Evolutionary conservation across 2,113 vertebrate species (phyloP).

Genomic region (Prinia subflava): DNA sequence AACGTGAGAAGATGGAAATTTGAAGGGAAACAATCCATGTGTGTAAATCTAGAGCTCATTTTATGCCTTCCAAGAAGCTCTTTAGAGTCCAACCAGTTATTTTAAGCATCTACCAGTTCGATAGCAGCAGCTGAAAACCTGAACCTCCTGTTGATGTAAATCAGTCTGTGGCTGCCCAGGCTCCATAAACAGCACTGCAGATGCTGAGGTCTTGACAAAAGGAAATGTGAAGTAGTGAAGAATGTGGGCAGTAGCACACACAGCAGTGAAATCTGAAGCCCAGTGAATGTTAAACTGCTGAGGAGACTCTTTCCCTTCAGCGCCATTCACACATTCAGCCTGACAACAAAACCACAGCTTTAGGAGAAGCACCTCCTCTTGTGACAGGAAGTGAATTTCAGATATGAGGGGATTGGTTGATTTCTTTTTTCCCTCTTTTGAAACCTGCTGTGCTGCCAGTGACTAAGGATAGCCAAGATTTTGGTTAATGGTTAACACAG

Average conservation of each 20-base stretch:
- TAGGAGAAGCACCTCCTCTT: not conserved
- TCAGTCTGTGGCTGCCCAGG: not conserved
- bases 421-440: rapidly evolving
- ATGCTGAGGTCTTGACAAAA: not conserved
- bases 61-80: not conserved
- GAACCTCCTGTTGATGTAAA: not conserved
- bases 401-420: not conserved
- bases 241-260: not conserved
- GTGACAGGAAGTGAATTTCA: not conserved
- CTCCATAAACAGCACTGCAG: not conserved
- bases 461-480: not conserved
- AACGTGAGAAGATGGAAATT: not conserved
- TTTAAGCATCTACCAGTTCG: not conserved
- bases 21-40: not conserved
- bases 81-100: not conserved
- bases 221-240: not conserved
- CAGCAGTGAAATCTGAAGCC: not conserved
- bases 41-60: not conserved
- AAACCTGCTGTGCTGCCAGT: not conserved
- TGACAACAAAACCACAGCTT: not conserved
- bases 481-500: constrained; percentile 62
- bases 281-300: not conserved
- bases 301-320: not conserved
- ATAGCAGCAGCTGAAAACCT: not conserved
- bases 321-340: rapidly evolving